Conservation (phyloP, 2,797 vertebrate genomes). For the Poecilia gillii region DNA sequence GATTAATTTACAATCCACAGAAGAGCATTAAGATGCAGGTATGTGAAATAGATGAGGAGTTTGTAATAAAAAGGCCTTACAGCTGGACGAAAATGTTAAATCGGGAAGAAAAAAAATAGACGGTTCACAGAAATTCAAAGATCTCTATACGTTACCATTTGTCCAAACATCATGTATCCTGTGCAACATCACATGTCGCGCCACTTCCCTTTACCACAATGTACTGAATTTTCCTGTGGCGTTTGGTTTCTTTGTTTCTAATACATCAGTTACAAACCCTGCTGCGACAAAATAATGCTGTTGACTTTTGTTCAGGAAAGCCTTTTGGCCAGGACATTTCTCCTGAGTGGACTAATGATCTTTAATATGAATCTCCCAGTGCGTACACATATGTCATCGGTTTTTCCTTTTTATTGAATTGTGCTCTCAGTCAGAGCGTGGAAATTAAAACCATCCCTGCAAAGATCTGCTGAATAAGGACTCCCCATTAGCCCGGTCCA, state of each 20-base stretch:
- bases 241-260: not conserved
- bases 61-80: not conserved
- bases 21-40: not conserved
- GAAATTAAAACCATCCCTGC: slow-evolving; percentile 40
- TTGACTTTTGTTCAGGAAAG: slow-evolving; percentile 6
- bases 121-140: not conserved
- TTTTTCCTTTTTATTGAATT: slow-evolving; percentile 37
- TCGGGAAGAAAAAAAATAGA: not conserved
- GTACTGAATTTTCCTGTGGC: not conserved
- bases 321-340: slow-evolving; percentile 6
- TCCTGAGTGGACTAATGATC: slow-evolving; percentile 6
- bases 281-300: not conserved
- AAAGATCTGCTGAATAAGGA: slow-evolving; percentile 26
- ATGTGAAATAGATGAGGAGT: not conserved
- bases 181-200: not conserved
- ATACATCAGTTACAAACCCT: not conserved
- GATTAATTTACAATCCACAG: not conserved
- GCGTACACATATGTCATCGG: slow-evolving; percentile 29
- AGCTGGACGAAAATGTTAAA: slow-evolving; percentile 2
- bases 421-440: slow-evolving; percentile 35
- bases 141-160: slow-evolving; percentile 15
- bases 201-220: slow-evolving; percentile 23
- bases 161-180: slow-evolving; percentile 15
- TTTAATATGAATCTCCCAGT: slow-evolving; percentile 22
- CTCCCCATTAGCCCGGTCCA: slow-evolving; percentile 7